Conservation (phyloP, 2,888 invertebrate genomes). For the Drosophila mulleri region DNA sequence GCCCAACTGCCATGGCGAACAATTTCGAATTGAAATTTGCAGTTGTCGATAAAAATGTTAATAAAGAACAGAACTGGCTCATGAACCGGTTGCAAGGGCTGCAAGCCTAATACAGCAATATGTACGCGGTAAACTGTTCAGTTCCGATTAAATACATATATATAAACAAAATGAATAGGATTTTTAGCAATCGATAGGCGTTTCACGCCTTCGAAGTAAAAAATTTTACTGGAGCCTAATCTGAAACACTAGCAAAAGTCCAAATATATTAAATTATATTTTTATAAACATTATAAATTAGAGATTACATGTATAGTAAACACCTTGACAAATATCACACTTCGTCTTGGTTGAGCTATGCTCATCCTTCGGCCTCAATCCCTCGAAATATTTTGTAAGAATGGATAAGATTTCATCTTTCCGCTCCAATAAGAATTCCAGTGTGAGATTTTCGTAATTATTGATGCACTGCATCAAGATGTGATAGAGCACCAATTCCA, state of each 20-base stretch:
- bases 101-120: not conserved
- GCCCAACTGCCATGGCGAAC: not conserved
- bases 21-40: not conserved
- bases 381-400: conserved; percentile 43
- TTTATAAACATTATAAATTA: conserved; percentile 2
- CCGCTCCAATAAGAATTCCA: conserved; percentile 55
- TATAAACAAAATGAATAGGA: not conserved
- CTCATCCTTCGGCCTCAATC: conserved; percentile 34
- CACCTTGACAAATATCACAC: conserved; percentile 44
- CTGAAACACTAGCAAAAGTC: not conserved
- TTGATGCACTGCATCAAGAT: conserved; percentile 67
- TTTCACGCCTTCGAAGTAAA: not conserved
- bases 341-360: conserved; percentile 17
- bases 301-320: conserved; percentile 32
- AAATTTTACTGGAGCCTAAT: not conserved
- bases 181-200: not conserved
- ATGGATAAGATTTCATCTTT: conserved; percentile 41
- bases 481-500: conserved; percentile 75
- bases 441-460: conserved; percentile 64
- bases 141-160: not conserved
- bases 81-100: not conserved
- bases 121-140: too few relatives aligned
- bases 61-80: not conserved
- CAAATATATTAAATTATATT: not conserved
- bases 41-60: not conserved